Percentiles rank a stretch among this genome's conserved stretches.
These are phyloP conservation scores for Fregata magnificens DNA, from an alignment of 2,113 vertebrate species.

Conservation along the genomic window DNA sequence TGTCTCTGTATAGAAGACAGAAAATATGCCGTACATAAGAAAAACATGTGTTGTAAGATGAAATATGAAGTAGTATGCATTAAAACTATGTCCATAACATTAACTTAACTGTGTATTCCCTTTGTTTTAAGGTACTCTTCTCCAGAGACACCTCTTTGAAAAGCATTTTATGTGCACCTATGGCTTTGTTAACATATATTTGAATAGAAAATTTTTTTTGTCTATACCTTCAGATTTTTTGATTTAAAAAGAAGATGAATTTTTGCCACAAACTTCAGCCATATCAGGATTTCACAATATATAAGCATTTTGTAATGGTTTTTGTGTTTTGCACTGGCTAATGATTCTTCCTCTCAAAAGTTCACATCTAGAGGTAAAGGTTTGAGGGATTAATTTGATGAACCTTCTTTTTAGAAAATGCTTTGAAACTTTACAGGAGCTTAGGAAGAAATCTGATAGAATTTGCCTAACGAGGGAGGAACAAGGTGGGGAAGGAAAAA, in stretches of 20 bases:
- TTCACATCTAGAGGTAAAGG: not conserved
- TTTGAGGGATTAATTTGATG: not conserved
- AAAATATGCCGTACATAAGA: not conserved
- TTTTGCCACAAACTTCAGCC: not conserved
- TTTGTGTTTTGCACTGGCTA: not conserved
- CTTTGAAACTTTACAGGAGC: not conserved
- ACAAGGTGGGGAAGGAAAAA: not conserved
- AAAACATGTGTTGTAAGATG: not conserved
- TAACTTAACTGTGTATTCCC: not conserved
- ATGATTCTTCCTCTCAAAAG: not conserved
- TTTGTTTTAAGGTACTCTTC: not conserved
- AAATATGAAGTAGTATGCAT: not conserved
- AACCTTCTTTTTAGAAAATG: not conserved
- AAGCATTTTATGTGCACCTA: not conserved
- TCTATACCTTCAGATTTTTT: not conserved
- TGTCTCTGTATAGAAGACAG: not conserved
- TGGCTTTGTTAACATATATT: not conserved
- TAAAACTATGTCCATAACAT: not conserved
- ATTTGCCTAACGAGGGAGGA: fast-evolving
- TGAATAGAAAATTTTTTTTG: not conserved
- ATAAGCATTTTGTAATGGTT: fast-evolving
- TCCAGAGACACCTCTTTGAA: not conserved
- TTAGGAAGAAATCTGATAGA: not conserved
- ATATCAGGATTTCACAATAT: not conserved
- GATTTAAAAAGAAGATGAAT: not conserved